Percentiles rank a stretch among this genome's conserved stretches.
Evolutionary conservation across 2,888 invertebrate species (phyloP).

Genomic region (Cyclophora albipunctata): DNA sequence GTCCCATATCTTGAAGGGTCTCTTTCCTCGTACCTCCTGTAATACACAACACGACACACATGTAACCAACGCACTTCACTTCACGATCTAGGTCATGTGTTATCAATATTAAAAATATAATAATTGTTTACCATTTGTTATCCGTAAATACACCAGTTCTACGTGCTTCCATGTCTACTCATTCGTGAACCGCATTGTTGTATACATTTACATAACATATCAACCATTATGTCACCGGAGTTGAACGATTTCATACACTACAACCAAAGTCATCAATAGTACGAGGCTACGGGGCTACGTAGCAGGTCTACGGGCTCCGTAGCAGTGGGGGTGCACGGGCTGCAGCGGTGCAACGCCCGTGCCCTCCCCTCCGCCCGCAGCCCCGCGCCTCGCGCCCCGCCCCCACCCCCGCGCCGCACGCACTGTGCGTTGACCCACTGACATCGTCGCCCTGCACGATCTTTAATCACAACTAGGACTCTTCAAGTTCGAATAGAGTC

Average conservation of each 20-base stretch:
- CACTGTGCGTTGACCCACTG: slow-evolving; percentile 74
- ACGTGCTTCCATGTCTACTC: slow-evolving; percentile 20
- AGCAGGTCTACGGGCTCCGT: slow-evolving; percentile 37
- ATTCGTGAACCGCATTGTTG: slow-evolving; percentile 14
- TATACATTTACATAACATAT: slow-evolving; percentile 8
- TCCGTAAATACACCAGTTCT: slow-evolving; percentile 18
- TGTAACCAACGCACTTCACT: neutral
- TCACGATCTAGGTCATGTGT: neutral
- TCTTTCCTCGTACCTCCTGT: slow-evolving; percentile 95
- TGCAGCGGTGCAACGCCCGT: slow-evolving; percentile 68
- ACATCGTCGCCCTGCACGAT: slow-evolving; percentile 68
- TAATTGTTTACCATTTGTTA: slow-evolving; percentile 21
- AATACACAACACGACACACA: slow-evolving; percentile 36
- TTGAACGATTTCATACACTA: slow-evolving; percentile 16
- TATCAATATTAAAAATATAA: neutral
- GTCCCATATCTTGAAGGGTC: slow-evolving; percentile 98
- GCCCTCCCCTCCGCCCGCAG: slow-evolving; percentile 26
- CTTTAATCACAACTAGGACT: slow-evolving; percentile 60
- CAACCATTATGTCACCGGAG: slow-evolving; percentile 15
- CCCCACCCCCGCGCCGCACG: slow-evolving; percentile 42
- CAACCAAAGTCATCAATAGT: slow-evolving; percentile 13
- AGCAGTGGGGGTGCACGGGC: slow-evolving; percentile 49
- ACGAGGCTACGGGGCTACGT: slow-evolving; percentile 35
- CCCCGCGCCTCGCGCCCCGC: slow-evolving; percentile 27
- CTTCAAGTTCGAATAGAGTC: slow-evolving; percentile 28